Percentiles rank a stretch among this genome's conserved stretches.
phyloP scores from a whole-genome alignment of 2,113 vertebrate genomes.

The Grus americana region DNA sequence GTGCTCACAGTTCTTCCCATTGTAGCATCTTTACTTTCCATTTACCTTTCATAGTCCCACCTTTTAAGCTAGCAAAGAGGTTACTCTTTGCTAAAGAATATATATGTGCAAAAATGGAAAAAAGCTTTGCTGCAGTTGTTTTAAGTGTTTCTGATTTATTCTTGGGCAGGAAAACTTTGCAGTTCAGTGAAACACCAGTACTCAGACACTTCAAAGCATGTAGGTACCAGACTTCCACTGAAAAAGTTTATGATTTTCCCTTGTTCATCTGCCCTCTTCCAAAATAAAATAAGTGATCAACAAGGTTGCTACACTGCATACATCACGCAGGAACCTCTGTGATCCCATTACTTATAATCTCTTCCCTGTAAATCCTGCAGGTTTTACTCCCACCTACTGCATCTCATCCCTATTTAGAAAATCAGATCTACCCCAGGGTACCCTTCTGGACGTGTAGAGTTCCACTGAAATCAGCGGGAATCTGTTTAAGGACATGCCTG shows the following conservation, averaged over 20 bases:
- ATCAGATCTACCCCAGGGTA: slow-evolving; percentile 20
- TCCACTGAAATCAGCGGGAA: slow-evolving; percentile 49
- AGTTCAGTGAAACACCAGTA: not conserved
- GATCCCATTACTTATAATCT: not conserved
- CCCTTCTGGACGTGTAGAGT: not conserved
- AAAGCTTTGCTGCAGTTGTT: not conserved
- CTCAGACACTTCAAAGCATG: not conserved
- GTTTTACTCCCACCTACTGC: not conserved
- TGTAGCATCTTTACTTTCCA: not conserved
- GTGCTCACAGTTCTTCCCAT: not conserved
- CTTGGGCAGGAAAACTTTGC: not conserved
- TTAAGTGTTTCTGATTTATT: not conserved
- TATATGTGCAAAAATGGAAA: not conserved
- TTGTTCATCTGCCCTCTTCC: not conserved
- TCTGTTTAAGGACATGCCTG: slow-evolving; percentile 45
- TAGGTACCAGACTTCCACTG: not conserved
- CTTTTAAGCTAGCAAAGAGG: not conserved
- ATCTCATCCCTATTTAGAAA: slow-evolving; percentile 24
- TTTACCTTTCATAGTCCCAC: not conserved
- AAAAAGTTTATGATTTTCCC: not conserved
- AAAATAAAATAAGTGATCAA: not conserved
- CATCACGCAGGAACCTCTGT: not conserved
- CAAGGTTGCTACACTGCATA: not conserved
- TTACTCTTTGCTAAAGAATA: not conserved
- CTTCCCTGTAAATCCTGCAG: not conserved